These are phyloP conservation scores for Chymomyza costata DNA, from an alignment of 1,140 invertebrate genomes.

Conservation along the genomic window DNA sequence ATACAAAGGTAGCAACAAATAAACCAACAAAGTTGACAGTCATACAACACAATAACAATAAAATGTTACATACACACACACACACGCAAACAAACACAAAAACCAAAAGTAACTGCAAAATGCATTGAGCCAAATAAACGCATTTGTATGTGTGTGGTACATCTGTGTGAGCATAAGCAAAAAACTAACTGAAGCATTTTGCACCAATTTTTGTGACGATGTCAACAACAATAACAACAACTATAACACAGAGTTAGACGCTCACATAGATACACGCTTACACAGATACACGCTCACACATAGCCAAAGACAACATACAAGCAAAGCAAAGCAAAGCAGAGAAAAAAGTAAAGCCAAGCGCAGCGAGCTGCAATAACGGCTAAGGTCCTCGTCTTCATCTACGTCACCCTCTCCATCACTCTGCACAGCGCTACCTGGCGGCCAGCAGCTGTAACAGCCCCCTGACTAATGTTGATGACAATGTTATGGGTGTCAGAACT, in stretches of 20 bases:
- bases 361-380: not conserved
- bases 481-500: constrained; percentile 73
- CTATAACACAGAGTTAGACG: not conserved
- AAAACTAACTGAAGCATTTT: constrained; percentile 53
- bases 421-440: constrained; percentile 33
- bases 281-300: not conserved
- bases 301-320: too few relatives aligned
- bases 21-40: not conserved
- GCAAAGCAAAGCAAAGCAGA: constrained; percentile 2
- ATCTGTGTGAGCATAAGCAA: constrained; percentile 10
- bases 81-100: constrained; percentile 15
- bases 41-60: not conserved
- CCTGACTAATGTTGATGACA: constrained; percentile 68
- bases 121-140: not conserved
- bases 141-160: constrained; percentile 4
- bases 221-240: constrained; percentile 48
- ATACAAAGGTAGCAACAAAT: too few relatives aligned
- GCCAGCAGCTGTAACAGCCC: constrained; percentile 9
- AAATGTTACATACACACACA: constrained; percentile 17
- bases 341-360: constrained; percentile 16
- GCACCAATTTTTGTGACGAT: constrained; percentile 70
- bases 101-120: constrained; percentile 17
- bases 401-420: not conserved
- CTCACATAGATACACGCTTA: not conserved
- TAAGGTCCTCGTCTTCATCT: not conserved